Base-by-base conservation (phyloP, 2,113 vertebrate species). In the Eublepharis macularius region DNA sequence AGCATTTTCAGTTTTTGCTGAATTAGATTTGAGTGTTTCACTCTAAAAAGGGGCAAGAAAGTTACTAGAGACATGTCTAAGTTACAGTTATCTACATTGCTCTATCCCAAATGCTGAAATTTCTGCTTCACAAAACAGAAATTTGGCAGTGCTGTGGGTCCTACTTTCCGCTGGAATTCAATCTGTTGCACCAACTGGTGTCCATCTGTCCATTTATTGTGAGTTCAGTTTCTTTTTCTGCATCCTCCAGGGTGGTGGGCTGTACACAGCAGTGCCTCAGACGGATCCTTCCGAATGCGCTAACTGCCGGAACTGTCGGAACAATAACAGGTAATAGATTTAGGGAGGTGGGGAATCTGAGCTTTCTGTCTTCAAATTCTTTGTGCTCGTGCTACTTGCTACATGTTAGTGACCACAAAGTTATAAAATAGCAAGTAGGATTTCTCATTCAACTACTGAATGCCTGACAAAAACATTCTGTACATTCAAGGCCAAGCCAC, bases 271-370 rank as follows among this genome's bases (percentile, higher is more conserved):
- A 0, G 90, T 98, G 17, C 96, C 98, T 0, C 98, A 97, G 89
- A 93, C 94, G 0, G 98, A 99, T 85, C 96, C 97, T 0, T 82
- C 96, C 1, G 98, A 98, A 57, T 98, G 98, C 66, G 89, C 97
- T 91, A 98, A 88, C 93, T 99, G 98, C 94, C 97, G 99, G 74
- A 99, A 99, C 26, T 98, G 98, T 79, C 97, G 98, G 81, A 99
- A 99, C 96, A 99, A 99, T 69, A 99, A 99, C 95, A 98, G 99
- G 99, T 87, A 78, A 78, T 36, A 17, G 43, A 36, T 17, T 21
- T 13, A 26, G 39, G 16, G 43, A 34, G 12, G 51, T 29, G 8
- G 45, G 43, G 5, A 5, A 29, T 76, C 36, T 39, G 47, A 6
- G 4, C 6, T 39, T 60, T 34, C 2, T 39, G 36, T 36, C 34